These are phyloP conservation scores for Drosophila niveifrons DNA, from an alignment of 2,888 invertebrate genomes.

Conservation along the genomic window DNA sequence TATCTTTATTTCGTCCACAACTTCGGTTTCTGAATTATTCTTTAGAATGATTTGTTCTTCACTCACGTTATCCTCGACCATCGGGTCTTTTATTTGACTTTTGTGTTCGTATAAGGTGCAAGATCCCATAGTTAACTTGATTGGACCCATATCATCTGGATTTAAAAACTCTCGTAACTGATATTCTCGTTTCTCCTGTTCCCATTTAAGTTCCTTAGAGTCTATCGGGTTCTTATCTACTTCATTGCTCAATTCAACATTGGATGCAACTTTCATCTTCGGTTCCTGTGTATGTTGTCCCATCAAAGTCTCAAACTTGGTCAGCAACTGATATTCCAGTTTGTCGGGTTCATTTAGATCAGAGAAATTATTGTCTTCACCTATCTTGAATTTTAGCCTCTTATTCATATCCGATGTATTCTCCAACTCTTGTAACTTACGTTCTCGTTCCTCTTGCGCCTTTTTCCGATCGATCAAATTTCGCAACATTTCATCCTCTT, in stretches of 20 bases:
- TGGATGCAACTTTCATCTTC: neutral
- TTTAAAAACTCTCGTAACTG: slow-evolving; percentile 17
- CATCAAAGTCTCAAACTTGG: neutral
- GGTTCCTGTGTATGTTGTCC: neutral
- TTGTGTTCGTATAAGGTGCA: slow-evolving; percentile 43
- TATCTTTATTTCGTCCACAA: neutral
- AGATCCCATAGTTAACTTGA: slow-evolving; percentile 34
- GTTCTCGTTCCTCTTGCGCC: slow-evolving; percentile 59
- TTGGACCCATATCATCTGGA: slow-evolving; percentile 1
- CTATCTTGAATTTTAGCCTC: neutral
- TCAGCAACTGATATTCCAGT: neutral
- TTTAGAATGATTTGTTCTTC: neutral
- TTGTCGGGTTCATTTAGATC: neutral
- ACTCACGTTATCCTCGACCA: neutral
- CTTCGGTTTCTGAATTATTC: neutral
- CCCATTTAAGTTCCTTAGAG: neutral
- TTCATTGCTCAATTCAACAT: slow-evolving; percentile 6
- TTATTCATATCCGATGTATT: neutral
- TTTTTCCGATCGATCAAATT: slow-evolving; percentile 66
- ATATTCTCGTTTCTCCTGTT: slow-evolving; percentile 7
- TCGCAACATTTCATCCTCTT: slow-evolving; percentile 59
- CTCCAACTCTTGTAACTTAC: slow-evolving; percentile 24
- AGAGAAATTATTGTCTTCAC: neutral
- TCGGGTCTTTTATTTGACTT: slow-evolving; percentile 22
- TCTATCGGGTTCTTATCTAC: neutral